A percentile compares a stretch with the other conserved stretches of the same genome.
Conservation (phyloP, 2,888 invertebrate genomes). For the Nemotelus nigrinus region DNA sequence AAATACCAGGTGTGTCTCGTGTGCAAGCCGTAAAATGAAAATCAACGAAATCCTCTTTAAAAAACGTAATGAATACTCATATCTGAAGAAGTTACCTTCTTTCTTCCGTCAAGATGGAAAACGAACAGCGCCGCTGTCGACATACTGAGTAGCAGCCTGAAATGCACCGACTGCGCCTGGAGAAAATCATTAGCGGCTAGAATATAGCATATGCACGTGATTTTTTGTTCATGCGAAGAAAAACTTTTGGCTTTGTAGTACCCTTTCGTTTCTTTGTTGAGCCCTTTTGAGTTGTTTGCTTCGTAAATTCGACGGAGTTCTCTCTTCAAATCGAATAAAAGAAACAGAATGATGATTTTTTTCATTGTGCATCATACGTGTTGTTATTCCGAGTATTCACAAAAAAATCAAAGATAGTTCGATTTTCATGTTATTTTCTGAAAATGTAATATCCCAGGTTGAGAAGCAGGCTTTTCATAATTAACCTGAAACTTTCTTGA, state of each 20-base stretch:
- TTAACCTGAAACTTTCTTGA: too few relatives aligned
- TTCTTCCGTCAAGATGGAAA: constrained; percentile 13
- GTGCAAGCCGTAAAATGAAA: constrained; percentile 39
- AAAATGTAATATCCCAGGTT: too few relatives aligned
- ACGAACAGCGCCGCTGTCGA: neutral
- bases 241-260: neutral
- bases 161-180: too few relatives aligned
- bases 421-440: too few relatives aligned
- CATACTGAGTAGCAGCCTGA: constrained; percentile 9
- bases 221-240: constrained; percentile 28
- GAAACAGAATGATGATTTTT: neutral
- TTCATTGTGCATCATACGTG: neutral
- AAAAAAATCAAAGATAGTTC: too few relatives aligned
- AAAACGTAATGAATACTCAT: constrained; percentile 22
- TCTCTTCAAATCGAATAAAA: neutral
- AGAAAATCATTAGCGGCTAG: constrained; percentile 43
- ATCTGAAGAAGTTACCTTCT: too few relatives aligned
- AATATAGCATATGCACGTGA: constrained; percentile 35
- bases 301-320: constrained; percentile 14
- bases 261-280: neutral
- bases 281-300: constrained; percentile 15
- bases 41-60: constrained; percentile 38
- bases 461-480: too few relatives aligned
- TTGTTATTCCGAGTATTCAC: neutral
- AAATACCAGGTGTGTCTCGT: constrained; percentile 42